Base-by-base conservation (phyloP, 2,113 vertebrate species). In the Ovibos moschatus region DNA sequence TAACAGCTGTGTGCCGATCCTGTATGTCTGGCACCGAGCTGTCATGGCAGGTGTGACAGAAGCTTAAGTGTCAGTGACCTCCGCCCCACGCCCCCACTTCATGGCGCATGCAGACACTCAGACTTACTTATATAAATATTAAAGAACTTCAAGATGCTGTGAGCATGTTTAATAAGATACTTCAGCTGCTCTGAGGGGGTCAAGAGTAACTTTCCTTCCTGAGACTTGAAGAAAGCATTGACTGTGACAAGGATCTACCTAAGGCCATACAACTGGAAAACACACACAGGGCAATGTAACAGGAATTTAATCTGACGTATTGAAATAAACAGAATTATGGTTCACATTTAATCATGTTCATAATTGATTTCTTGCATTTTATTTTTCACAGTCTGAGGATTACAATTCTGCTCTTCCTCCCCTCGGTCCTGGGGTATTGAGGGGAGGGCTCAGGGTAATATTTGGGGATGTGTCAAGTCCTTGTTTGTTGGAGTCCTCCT, bases 81-180 rank as follows among this genome's bases (percentile, higher is more conserved):
- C n/a, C n/a, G 2, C 5, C 12, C 21, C 40, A 76, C 0, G 67
- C 8, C 13, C 8, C 12, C 0, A 4, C 16, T 85, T 45, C 36
- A 45, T 2, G 36, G 1, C 6, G 16, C 30, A 23, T 25, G 28
- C 0, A n/a, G 51, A 57, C 71, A 21, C 10, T 47, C 7, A 14
- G 50, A 76, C 33, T 86, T 50, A 28, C 81, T 51, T 21, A 47
- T 7, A n/a, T 4, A 76, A 79, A 84, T 15, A 60, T 21, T 82
- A 21, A 50, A 16, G 53, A 64, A 40, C 23, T 30, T 30, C 36
- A 28, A 15, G 33, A 28, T 43, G 21, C 7, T 36, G 2, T 81
- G 57, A 1, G 0, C 47, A 13, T 6, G 14, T 55, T 3, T 33
- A 43, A 25, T 14, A 30, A 82, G 85, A 28, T 36, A 15, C 27